Evolutionary conservation across 2,113 vertebrate species (phyloP), one percentile per base, ranked within the genome.

Genomic region (Cyphomyrus discorhynchus): DNA sequence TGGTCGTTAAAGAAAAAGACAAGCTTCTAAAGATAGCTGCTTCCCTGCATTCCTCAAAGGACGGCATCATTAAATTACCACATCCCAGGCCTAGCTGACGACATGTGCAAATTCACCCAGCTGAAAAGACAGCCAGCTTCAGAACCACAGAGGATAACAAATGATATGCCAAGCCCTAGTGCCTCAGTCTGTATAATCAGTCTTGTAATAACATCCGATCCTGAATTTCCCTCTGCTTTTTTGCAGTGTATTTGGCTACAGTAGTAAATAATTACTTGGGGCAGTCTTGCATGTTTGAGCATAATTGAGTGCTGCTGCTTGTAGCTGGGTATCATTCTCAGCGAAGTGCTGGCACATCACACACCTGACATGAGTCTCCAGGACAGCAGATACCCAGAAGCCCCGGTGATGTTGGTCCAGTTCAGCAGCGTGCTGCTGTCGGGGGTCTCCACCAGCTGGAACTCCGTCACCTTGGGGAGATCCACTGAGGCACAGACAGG

Each of bases 291-390:
- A 46, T 46, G 17, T 49, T 49, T 86, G 84, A 27, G n/a, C 46
- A 49, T 49, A 27, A 86, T 27, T 86, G 27, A 11, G 86, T 87
- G 50, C 13, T 19, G 47, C 49, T 35, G 86, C 50, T 87, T 86
- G 46, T 13, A 86, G n/a, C 24, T 62, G 52, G 49, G 47, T 8
- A 15, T 87, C 85, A 15, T 31, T 53, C 49, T 80, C 35, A 80
- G 17, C 35, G 4, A 87, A 49, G 50, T 35, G n/a, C 50, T 13
- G 24, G 15, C 39, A n/a, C 3, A 8, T 27, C 17, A 58, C 31
- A 90, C 90, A 98, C 97, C 96, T 96, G 97, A 97, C 90, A 97
- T 94, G 90, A 96, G 95, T 35, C 94, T 95, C 97, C 97, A 98
- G 0, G 93, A 93, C 27, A 98, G 93, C 0, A 93, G 90, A 77